phyloP scores from a whole-genome alignment of 2,888 invertebrate species.

The Volucella zonaria region DNA sequence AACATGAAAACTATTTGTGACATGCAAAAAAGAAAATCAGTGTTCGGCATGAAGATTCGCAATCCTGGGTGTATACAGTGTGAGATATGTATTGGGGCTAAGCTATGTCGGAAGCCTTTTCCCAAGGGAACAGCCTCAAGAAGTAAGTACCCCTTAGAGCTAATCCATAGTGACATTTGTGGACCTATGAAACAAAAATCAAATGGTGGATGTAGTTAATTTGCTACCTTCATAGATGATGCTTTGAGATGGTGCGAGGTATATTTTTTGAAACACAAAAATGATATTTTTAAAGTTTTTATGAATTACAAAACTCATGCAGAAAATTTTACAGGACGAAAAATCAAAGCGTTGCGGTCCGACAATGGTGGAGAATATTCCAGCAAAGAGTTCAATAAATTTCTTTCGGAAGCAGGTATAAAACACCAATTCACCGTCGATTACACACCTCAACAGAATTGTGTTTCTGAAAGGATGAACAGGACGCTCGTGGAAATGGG shows the following conservation, averaged over 20 bases:
- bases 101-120: constrained; percentile 4
- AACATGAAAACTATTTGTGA: background rate
- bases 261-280: constrained; percentile 19
- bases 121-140: background rate
- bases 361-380: too few species aligned
- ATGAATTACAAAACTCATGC: constrained; percentile 13
- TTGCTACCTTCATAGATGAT: constrained; percentile 22
- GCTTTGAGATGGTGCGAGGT: constrained; percentile 16
- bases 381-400: background rate
- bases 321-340: constrained; percentile 18
- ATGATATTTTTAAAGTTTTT: background rate
- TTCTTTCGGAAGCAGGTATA: background rate
- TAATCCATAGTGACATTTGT: constrained; percentile 23
- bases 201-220: constrained; percentile 12
- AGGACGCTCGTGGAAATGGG: background rate
- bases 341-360: too few species aligned
- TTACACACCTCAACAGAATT: constrained; percentile 18
- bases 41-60: background rate
- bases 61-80: background rate
- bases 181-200: constrained; percentile 16
- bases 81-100: constrained; percentile 5
- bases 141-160: background rate
- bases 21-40: background rate
- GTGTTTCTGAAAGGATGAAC: too few species aligned
- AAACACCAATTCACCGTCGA: constrained; percentile 9